Base-by-base conservation (phyloP, 2,797 vertebrate species). In the Lates japonicus region DNA sequence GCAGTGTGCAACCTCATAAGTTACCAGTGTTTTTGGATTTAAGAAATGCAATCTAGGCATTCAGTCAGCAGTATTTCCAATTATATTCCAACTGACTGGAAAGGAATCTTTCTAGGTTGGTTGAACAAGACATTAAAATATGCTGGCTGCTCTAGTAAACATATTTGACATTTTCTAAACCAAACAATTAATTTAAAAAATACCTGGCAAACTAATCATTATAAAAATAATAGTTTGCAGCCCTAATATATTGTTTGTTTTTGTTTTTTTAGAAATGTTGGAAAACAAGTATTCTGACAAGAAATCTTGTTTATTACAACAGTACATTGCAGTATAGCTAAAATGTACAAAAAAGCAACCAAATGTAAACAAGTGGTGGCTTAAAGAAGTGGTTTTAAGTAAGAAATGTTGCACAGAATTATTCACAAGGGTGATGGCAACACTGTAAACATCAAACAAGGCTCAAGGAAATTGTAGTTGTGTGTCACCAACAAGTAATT, bases 381-480 rank as follows among this genome's bases (percentile, higher is more conserved):
- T 78, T 73, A 33, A 57, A 70, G 0, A 71, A 31, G 13, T 80
- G 5, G 19, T 60, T 60, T 70, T 13, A 60, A 39, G 12, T 29
- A 11, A 54, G 41, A 70, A 71, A 35, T 49, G 14, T 16, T 58
- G 3, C 31, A 69, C 20, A 67, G 84, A 48, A 8, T 4, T 1
- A 58, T 49, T 11, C 64, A 71, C 29, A 37, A 25, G 3, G 11
- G 13, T 31, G 41, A 51, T 22, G 61, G 48, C 19, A 74, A 70
- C 54, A 74, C 35, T 69, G 78, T 90, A 90, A 91, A 91, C 83
- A 85, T 79, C 14, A 72, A 84, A 76, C 44, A 66, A 76, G 42
- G 35, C 41, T 74, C 29, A 67, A 42, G 7, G 41, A 2, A 20
- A 42, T 2, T n/a, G 3, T 16, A 39, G n/a, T 13, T 29, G 25